These are phyloP conservation scores for Scopus umbretta DNA, from an alignment of 2,113 vertebrate genomes.

Conservation along the genomic window DNA sequence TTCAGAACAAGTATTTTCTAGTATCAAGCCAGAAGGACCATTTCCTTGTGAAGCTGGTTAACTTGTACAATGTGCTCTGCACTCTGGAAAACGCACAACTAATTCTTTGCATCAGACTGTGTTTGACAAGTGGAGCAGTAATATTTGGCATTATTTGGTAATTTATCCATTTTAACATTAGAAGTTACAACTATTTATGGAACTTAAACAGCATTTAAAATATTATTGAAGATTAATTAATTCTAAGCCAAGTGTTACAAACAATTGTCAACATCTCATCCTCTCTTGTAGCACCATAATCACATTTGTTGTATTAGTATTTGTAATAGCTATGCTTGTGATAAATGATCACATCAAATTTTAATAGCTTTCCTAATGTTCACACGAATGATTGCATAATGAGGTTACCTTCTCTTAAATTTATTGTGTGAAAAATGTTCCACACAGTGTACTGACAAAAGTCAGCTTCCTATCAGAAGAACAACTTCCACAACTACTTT, in stretches of 20 bases:
- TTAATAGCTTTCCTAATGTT: constrained; percentile 28
- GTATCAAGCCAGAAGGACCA: not conserved
- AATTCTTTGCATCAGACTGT: not conserved
- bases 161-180: not conserved
- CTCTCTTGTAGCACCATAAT: not conserved
- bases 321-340: constrained; percentile 3
- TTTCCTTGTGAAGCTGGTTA: not conserved
- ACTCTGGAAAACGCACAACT: not conserved
- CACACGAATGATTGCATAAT: not conserved
- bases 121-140: not conserved
- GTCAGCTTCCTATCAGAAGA: not conserved
- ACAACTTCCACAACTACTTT: not conserved
- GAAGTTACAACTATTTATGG: not conserved
- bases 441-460: not conserved
- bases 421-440: not conserved
- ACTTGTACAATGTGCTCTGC: not conserved
- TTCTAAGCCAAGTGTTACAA: constrained; percentile 34
- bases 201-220: not conserved
- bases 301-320: constrained; percentile 26
- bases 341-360: not conserved
- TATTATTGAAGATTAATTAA: constrained; percentile 12
- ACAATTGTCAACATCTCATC: constrained; percentile 12
- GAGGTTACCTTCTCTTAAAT: not conserved
- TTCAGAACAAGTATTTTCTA: not conserved
- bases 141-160: not conserved